Evolutionary conservation across 2,888 invertebrate species (phyloP).

Genomic region (Agrypnus murinus): DNA sequence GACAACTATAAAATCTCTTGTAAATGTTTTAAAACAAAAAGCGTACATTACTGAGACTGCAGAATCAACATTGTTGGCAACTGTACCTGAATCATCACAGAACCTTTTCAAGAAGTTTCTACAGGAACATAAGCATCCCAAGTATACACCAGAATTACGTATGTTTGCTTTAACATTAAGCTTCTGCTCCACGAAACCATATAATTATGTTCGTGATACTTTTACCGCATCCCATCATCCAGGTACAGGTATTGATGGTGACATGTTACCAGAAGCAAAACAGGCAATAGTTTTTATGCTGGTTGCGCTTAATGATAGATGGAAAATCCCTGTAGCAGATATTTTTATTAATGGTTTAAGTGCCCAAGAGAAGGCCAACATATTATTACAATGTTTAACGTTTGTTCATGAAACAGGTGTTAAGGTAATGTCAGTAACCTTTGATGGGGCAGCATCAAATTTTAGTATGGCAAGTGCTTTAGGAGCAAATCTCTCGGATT

Average conservation of each 20-base stretch:
- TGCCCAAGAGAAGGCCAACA: too few relatives aligned
- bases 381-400: slow-evolving; percentile 49
- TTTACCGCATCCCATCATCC: slow-evolving; percentile 57
- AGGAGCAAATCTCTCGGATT: slow-evolving; percentile 30
- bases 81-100: too few relatives aligned
- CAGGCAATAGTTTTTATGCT: slow-evolving; percentile 58
- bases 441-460: slow-evolving; percentile 58
- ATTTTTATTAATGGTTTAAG: slow-evolving; percentile 50
- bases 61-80: too few relatives aligned
- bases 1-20: too few relatives aligned
- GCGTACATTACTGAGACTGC: too few relatives aligned
- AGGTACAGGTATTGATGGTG: slow-evolving; percentile 52
- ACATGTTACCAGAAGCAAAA: slow-evolving; percentile 54
- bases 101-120: too few relatives aligned
- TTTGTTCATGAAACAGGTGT: slow-evolving; percentile 53
- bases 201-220: slow-evolving; percentile 55
- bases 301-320: slow-evolving; percentile 51
- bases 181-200: slow-evolving; percentile 49
- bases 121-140: too few relatives aligned
- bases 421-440: slow-evolving; percentile 54
- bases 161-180: slow-evolving; percentile 14
- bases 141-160: too few relatives aligned
- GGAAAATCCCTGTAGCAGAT: slow-evolving; percentile 59
- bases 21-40: too few relatives aligned
- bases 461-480: slow-evolving; percentile 41